phyloP scores from a whole-genome alignment of 2,888 invertebrate genomes.

The Erannis defoliaria region DNA sequence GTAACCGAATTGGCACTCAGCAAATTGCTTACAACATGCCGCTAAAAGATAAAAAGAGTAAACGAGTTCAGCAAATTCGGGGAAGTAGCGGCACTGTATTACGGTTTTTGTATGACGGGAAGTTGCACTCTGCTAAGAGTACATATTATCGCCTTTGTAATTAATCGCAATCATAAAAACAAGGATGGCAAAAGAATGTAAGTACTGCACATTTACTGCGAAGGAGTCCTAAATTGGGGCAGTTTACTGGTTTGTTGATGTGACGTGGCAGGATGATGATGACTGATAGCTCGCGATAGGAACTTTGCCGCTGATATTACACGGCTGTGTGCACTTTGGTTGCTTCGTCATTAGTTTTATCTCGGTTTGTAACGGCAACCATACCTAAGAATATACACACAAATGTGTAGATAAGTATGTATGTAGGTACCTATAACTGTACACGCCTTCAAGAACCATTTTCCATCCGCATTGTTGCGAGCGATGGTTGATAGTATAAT shows the following conservation, averaged over 20 bases:
- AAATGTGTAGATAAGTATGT: background rate
- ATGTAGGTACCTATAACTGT: background rate
- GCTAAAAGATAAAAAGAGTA: constrained; percentile 58
- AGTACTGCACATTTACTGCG: constrained; percentile 2
- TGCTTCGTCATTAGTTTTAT: constrained; percentile 15
- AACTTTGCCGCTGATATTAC: constrained; percentile 6
- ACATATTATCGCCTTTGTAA: constrained; percentile 5
- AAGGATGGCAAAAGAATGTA: background rate
- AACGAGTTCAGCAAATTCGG: constrained; percentile 61
- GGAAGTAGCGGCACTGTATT: constrained; percentile 65
- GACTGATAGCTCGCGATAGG: constrained; percentile 18
- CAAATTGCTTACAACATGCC: constrained; percentile 52
- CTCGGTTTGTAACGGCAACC: constrained; percentile 11
- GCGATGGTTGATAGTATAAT: constrained; percentile 19
- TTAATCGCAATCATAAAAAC: constrained; percentile 10
- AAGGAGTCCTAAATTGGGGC: constrained; percentile 1
- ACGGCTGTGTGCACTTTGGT: constrained; percentile 9
- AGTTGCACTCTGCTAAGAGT: constrained; percentile 20
- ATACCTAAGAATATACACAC: constrained; percentile 5
- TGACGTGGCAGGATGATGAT: constrained; percentile 25
- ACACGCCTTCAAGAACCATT: constrained; percentile 12
- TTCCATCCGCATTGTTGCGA: constrained; percentile 29
- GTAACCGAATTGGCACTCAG: constrained; percentile 57
- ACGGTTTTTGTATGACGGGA: constrained; percentile 57
- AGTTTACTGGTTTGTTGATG: constrained; percentile 4